phyloP scores from a whole-genome alignment of 1,140 invertebrate species.

The Camponotus pennsylvanicus region DNA sequence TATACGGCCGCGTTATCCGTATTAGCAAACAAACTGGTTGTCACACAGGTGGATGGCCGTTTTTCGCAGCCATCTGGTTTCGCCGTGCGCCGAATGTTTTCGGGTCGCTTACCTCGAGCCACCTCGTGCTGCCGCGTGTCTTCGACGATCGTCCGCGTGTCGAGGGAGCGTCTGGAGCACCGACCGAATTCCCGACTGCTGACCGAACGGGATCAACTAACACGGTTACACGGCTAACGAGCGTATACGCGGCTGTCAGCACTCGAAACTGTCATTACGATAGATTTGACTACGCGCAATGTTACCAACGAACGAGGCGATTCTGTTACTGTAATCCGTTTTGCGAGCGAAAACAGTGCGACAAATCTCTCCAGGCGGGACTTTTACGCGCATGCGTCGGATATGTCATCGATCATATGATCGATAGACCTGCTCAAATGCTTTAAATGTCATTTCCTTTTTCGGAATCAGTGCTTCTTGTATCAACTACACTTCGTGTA shows the following conservation, averaged over 20 bases:
- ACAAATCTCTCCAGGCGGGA: too few species aligned
- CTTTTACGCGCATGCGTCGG: too few species aligned
- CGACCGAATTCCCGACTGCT: constrained; percentile 12
- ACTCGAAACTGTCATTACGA: constrained; percentile 75
- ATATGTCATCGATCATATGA: too few species aligned
- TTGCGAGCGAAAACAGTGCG: not conserved
- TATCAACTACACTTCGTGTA: too few species aligned
- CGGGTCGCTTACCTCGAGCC: constrained; percentile 52
- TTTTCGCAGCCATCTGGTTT: constrained; percentile 68
- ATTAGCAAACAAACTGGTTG: constrained; percentile 70
- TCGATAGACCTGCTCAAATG: too few species aligned
- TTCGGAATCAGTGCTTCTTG: too few species aligned
- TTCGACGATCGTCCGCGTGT: constrained; percentile 11
- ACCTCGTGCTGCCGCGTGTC: not conserved
- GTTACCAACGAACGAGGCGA: constrained; percentile 62
- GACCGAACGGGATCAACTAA: constrained; percentile 22
- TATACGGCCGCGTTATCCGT: constrained; percentile 54
- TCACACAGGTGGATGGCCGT: constrained; percentile 64
- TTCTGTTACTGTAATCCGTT: constrained; percentile 19
- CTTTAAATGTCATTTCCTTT: too few species aligned
- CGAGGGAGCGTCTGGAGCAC: not conserved
- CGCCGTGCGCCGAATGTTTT: not conserved
- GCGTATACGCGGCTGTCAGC: constrained; percentile 72
- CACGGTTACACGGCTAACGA: constrained; percentile 38
- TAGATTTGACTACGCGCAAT: constrained; percentile 59